Percentiles rank a stretch among this genome's conserved stretches.
Evolutionary conservation across 2,113 vertebrate genomes (phyloP).

Genomic region (Climacteris rufus): DNA sequence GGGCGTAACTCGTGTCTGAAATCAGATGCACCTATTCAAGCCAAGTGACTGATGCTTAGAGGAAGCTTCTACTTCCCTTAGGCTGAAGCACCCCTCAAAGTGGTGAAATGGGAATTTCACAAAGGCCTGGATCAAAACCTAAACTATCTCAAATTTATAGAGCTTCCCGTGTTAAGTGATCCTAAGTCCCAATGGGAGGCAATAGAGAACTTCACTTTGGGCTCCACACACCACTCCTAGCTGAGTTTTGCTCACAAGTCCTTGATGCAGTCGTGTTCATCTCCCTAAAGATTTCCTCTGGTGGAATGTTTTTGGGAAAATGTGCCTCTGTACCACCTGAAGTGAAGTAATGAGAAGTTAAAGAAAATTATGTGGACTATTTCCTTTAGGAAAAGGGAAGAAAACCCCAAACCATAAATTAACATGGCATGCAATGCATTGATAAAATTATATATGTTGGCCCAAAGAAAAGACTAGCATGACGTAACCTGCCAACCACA

Average conservation of each 20-base stretch:
- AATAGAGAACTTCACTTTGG: background rate
- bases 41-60: background rate
- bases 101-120: background rate
- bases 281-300: background rate
- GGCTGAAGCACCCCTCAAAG: background rate
- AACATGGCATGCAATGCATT: background rate
- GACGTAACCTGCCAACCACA: background rate
- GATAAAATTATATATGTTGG: background rate
- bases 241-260: background rate
- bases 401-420: accelerated
- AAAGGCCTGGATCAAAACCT: background rate
- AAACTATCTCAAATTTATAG: background rate
- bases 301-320: background rate
- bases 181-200: accelerated
- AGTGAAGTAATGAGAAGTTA: background rate
- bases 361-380: background rate
- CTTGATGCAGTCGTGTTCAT: background rate
- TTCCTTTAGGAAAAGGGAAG: background rate
- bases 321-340: accelerated
- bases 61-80: background rate
- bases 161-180: background rate
- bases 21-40: background rate
- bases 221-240: background rate
- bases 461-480: background rate
- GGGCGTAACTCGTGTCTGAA: background rate